These are phyloP conservation scores for Limanda limanda DNA, from an alignment of 2,113 vertebrate species.

Conservation along the genomic window DNA sequence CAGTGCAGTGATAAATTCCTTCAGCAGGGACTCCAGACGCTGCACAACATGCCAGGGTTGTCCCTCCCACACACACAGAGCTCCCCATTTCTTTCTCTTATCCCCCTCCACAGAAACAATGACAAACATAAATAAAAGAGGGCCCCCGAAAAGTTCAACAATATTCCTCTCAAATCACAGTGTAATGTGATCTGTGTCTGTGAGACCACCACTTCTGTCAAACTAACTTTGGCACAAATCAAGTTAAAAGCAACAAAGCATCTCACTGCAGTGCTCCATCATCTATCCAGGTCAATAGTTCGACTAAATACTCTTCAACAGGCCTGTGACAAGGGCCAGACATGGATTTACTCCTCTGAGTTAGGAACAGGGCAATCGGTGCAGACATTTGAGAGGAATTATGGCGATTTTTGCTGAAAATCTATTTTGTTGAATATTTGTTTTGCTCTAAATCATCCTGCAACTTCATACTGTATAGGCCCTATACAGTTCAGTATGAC, in stretches of 20 bases:
- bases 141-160: background rate
- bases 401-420: too few species aligned
- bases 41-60: conserved; percentile 24
- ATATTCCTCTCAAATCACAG: background rate
- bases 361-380: too few species aligned
- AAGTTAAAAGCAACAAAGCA: conserved; percentile 37
- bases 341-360: background rate
- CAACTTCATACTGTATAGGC: too few species aligned
- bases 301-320: conserved; percentile 17
- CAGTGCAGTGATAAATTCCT: conserved; percentile 71
- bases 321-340: background rate
- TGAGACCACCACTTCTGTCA: background rate
- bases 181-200: conserved; percentile 9
- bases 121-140: background rate
- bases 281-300: conserved; percentile 21
- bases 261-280: background rate
- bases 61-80: background rate
- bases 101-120: background rate
- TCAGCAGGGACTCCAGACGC: conserved; percentile 23
- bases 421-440: background rate
- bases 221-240: conserved; percentile 17
- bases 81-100: background rate
- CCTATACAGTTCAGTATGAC: too few species aligned
- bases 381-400: too few species aligned
- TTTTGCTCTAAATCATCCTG: too few species aligned